Conservation (phyloP, 2,888 invertebrate genomes). For the Smittia aterrima region DNA sequence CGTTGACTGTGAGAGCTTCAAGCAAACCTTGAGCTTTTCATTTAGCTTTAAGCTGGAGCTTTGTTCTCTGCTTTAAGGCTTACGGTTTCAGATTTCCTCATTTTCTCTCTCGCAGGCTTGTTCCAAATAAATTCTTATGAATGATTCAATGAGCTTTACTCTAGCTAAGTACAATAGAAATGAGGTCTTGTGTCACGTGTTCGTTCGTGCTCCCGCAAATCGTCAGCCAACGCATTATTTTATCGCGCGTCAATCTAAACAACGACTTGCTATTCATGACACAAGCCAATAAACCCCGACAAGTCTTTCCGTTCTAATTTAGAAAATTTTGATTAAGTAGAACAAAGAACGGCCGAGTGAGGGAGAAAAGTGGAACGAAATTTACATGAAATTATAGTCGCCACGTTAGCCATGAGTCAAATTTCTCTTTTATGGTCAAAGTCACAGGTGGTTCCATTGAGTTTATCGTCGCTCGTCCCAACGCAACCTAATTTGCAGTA, state of each 20-base stretch:
- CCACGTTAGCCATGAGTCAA: neutral
- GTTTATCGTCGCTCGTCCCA: neutral
- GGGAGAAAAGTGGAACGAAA: slow-evolving; percentile 32
- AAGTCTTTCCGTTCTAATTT: neutral
- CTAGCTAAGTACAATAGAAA: too few relatives aligned
- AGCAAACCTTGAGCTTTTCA: neutral
- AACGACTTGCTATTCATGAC: neutral
- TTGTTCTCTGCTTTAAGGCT: neutral
- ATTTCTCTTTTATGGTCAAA: neutral
- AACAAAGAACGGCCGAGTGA: neutral
- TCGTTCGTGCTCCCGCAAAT: too few relatives aligned
- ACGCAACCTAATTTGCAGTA: neutral
- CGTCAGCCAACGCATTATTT: neutral
- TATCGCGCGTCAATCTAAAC: neutral
- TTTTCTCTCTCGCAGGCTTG: neutral
- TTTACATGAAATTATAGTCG: slow-evolving; percentile 33
- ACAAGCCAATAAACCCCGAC: neutral
- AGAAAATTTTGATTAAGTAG: neutral
- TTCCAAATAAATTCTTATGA: too few relatives aligned
- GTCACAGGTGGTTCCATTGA: neutral
- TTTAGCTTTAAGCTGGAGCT: neutral
- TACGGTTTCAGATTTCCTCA: neutral
- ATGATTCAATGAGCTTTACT: too few relatives aligned
- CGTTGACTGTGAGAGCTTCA: neutral
- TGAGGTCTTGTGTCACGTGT: too few relatives aligned